Conservation (phyloP, 2,888 invertebrate genomes). For the Eupithecia vulgata region DNA sequence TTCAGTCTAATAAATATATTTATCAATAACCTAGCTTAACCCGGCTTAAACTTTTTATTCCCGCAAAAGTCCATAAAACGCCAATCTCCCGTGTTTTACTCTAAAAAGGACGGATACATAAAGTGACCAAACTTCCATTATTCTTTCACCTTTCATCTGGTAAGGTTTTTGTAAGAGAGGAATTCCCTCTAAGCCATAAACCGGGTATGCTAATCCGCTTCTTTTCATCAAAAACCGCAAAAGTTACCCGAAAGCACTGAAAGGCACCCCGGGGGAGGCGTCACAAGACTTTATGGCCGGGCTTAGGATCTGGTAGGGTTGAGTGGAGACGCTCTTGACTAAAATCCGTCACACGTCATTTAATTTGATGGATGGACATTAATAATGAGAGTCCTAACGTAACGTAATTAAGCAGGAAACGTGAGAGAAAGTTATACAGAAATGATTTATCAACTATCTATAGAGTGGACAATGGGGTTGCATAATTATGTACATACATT, state of each 20-base stretch:
- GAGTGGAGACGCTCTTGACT: neutral
- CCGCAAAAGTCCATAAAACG: neutral
- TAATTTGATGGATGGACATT: too few relatives aligned
- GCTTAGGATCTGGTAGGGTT: neutral
- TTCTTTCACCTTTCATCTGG: neutral
- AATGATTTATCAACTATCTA: too few relatives aligned
- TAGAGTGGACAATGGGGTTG: too few relatives aligned
- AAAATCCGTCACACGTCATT: neutral
- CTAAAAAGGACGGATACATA: neutral
- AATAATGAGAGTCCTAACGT: too few relatives aligned
- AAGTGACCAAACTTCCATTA: neutral
- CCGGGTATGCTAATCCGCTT: conserved; percentile 11
- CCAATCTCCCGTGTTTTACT: neutral
- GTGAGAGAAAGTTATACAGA: too few relatives aligned
- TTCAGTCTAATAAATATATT: too few relatives aligned
- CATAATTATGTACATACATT: too few relatives aligned
- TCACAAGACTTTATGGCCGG: neutral
- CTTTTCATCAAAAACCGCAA: conserved; percentile 10
- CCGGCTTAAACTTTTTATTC: neutral
- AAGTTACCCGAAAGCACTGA: neutral
- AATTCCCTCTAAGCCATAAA: neutral
- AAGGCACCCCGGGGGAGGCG: neutral
- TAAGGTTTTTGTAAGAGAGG: neutral
- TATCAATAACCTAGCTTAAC: too few relatives aligned
- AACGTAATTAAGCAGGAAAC: too few relatives aligned